Conservation (phyloP, 2,797 vertebrate species). For the Pteropus rufus region DNA sequence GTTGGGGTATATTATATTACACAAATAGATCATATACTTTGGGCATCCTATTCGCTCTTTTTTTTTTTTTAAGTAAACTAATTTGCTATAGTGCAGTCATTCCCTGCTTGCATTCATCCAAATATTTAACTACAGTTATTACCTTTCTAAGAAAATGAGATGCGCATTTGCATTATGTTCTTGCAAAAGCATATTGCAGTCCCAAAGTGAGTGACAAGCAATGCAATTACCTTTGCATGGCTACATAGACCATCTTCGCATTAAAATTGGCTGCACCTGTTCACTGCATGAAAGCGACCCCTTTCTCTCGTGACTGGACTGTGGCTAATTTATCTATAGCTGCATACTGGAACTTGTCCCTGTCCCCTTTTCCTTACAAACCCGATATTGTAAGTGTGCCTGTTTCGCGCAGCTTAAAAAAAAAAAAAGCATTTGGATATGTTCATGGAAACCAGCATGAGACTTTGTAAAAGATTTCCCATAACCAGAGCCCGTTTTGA, state of each 20-base stretch:
- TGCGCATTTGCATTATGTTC: constrained; percentile 47
- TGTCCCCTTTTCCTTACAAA: background rate
- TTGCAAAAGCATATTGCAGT: constrained; percentile 27
- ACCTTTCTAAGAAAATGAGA: constrained; percentile 69
- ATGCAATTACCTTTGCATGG: constrained; percentile 50
- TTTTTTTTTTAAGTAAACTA: constrained; percentile 49
- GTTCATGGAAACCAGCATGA: background rate
- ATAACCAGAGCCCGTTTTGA: background rate
- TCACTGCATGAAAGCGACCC: background rate
- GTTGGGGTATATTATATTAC: background rate
- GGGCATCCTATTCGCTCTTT: background rate
- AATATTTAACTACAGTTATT: constrained; percentile 64
- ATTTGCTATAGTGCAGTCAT: constrained; percentile 35
- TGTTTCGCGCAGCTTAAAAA: background rate
- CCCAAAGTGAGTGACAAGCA: constrained; percentile 52
- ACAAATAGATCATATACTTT: constrained; percentile 10
- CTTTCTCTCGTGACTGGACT: background rate
- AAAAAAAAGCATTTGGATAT: background rate
- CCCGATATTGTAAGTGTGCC: background rate
- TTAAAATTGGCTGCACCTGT: constrained; percentile 46
- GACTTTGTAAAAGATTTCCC: background rate
- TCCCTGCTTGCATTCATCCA: constrained; percentile 29
- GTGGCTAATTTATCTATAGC: background rate
- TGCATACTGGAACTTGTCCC: background rate
- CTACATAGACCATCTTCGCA: constrained; percentile 7